phyloP scores from a whole-genome alignment of 37 sponge, comb jelly and placozoan species.

The Crambe crambe region DNA sequence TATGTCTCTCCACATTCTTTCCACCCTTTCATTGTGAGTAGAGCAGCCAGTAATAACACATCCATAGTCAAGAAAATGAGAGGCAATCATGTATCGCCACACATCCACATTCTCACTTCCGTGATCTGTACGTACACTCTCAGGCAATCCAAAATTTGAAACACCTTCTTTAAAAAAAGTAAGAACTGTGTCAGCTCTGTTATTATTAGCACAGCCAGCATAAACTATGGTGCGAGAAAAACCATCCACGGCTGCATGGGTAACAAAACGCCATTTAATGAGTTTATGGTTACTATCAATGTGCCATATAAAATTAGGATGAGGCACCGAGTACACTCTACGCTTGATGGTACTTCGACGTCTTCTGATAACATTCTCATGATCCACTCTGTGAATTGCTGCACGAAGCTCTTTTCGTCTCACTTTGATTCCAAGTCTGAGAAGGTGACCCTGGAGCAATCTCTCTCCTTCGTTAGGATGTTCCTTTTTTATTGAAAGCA shows the following conservation, averaged over 20 bases:
- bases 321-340: conserved; percentile 16
- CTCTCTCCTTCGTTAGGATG: conserved; percentile 44
- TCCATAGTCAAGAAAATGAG: neutral
- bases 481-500: neutral
- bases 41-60: conserved; percentile 15
- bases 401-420: conserved; percentile 3
- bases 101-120: conserved; percentile 55
- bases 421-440: conserved; percentile 8
- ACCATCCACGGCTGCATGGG: conserved; percentile 38
- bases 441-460: conserved; percentile 21
- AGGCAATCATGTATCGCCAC: conserved; percentile 34
- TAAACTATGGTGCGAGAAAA: conserved; percentile 25
- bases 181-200: conserved; percentile 38
- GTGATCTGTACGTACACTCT: conserved; percentile 24
- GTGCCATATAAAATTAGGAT: conserved; percentile 40
- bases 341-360: conserved; percentile 12
- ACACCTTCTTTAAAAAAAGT: conserved; percentile 9
- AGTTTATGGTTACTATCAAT: conserved; percentile 24
- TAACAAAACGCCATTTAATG: conserved; percentile 41
- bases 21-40: too few relatives aligned
- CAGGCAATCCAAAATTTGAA: conserved; percentile 26
- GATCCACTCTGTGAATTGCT: conserved; percentile 47
- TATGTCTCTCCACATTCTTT: too few relatives aligned
- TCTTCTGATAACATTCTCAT: conserved; percentile 1
- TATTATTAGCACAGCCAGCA: conserved; percentile 9